phyloP scores from a whole-genome alignment of 92 coral and sea anemone species.

The Epizoanthus scotinus region DNA sequence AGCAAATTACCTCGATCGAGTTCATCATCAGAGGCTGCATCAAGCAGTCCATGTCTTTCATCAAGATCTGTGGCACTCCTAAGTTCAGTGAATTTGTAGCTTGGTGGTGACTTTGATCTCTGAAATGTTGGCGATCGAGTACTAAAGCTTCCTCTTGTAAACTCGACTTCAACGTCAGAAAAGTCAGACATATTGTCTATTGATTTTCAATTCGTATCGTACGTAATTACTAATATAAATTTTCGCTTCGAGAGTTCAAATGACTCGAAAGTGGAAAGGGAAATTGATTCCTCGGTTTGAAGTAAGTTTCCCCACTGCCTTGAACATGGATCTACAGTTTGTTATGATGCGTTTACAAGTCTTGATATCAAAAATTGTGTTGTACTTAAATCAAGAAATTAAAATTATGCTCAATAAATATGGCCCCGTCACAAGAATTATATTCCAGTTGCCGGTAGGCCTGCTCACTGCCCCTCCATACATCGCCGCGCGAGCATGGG shows the following conservation, averaged over 20 bases:
- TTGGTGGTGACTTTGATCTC: slow-evolving; percentile 20
- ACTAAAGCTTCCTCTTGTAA: slow-evolving; percentile 23
- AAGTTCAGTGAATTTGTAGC: slow-evolving; percentile 14
- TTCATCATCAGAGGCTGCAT: slow-evolving; percentile 17
- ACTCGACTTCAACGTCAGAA: slow-evolving; percentile 32
- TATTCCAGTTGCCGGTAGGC: too few species aligned
- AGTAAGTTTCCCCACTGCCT: too few species aligned
- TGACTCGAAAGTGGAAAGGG: neutral
- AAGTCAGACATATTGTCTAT: slow-evolving; percentile 19
- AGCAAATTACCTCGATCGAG: neutral
- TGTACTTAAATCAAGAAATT: too few species aligned
- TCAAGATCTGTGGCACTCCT: neutral
- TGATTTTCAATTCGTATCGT: neutral
- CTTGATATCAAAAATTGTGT: too few species aligned
- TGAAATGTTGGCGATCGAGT: slow-evolving; percentile 19
- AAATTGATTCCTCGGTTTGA: neutral
- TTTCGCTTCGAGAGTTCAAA: neutral
- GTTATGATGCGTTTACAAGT: too few species aligned
- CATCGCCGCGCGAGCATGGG: too few species aligned
- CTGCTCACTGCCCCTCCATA: too few species aligned
- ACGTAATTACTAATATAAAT: too few species aligned
- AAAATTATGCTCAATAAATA: too few species aligned
- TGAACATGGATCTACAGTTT: too few species aligned
- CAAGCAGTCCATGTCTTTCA: slow-evolving; percentile 30
- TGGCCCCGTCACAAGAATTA: too few species aligned